These are phyloP conservation scores for Mesoligia furuncula DNA, from an alignment of 2,888 invertebrate species.

Conservation along the genomic window DNA sequence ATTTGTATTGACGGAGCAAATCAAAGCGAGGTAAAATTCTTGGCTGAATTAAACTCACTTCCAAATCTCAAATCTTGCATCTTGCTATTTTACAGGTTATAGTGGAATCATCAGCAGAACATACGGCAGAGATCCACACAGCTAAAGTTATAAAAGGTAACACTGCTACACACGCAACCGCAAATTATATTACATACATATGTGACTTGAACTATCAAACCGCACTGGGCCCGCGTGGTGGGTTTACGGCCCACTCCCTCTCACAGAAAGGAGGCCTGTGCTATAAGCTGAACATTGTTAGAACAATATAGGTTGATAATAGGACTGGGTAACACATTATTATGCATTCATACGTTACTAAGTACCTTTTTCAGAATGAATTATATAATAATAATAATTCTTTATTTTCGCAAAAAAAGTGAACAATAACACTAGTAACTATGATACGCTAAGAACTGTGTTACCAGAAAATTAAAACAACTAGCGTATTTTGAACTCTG, in stretches of 20 bases:
- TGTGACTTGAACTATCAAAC: neutral
- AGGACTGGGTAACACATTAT: neutral
- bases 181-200: neutral
- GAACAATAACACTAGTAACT: no score
- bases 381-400: no score
- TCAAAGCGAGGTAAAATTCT: neutral
- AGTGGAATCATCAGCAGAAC: slow-evolving; percentile 77
- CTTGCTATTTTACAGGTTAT: slow-evolving; percentile 76
- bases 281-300: neutral
- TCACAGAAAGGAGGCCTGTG: neutral
- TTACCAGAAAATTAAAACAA: no score
- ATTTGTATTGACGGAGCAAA: neutral
- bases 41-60: neutral
- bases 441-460: no score
- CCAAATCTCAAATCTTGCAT: neutral
- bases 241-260: neutral
- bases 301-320: no score
- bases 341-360: neutral
- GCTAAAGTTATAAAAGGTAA: slow-evolving; percentile 81
- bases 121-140: slow-evolving; percentile 76
- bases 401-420: no score
- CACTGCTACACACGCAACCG: neutral
- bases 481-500: no score
- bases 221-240: neutral
- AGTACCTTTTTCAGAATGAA: neutral